A percentile compares a stretch with the other conserved stretches of the same genome.
Evolutionary conservation across 2,113 vertebrate species (phyloP).

Genomic region (Meriones unguiculatus): DNA sequence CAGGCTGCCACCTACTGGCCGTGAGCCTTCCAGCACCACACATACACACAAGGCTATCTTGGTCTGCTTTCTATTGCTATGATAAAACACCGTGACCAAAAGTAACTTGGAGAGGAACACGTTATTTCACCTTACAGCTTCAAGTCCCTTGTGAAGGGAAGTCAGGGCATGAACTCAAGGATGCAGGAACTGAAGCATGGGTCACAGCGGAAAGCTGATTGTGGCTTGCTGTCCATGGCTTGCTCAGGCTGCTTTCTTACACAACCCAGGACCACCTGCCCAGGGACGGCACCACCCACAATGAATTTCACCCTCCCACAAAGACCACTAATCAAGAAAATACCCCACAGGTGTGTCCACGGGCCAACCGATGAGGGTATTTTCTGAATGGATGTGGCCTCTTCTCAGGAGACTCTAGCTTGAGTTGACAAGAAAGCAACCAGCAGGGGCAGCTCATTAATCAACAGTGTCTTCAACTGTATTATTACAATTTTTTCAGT

Average conservation of each 20-base stretch:
- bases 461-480: background rate
- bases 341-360: background rate
- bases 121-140: background rate
- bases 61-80: background rate
- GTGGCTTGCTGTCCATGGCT: background rate
- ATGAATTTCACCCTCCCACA: background rate
- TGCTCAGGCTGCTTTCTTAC: background rate
- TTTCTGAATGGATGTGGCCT: background rate
- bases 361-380: background rate
- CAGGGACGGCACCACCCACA: background rate
- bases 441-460: background rate
- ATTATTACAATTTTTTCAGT: background rate
- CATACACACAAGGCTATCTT: background rate
- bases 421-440: too few relatives aligned
- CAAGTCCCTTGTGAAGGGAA: background rate
- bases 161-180: background rate
- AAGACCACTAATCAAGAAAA: background rate
- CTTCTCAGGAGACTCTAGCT: background rate
- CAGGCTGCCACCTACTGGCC: slow-evolving; percentile 85
- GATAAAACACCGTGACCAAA: background rate
- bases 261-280: background rate
- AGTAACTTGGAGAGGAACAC: background rate
- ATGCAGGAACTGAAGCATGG: background rate
- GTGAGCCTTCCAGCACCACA: background rate
- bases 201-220: background rate